phyloP scores from a whole-genome alignment of 2,113 vertebrate species.

The Lasiurus borealis region DNA sequence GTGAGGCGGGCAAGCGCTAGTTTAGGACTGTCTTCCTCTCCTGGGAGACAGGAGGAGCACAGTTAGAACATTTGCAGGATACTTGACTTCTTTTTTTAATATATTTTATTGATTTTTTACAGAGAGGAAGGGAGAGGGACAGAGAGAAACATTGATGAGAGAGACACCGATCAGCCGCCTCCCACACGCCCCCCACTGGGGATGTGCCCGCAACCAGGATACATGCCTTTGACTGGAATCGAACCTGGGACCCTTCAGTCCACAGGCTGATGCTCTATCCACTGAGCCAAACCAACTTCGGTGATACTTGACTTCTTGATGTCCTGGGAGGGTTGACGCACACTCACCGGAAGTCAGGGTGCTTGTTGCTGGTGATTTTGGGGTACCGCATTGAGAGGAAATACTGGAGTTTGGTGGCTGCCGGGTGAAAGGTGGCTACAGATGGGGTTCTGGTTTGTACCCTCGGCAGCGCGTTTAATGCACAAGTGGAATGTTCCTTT shows the following conservation, averaged over 20 bases:
- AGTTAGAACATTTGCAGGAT: background rate
- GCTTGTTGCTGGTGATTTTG: background rate
- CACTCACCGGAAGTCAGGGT: background rate
- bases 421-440: background rate
- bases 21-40: background rate
- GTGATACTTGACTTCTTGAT: background rate
- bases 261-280: too few species aligned
- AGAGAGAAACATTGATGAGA: too few species aligned
- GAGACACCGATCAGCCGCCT: too few species aligned
- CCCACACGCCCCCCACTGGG: too few species aligned
- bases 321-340: background rate
- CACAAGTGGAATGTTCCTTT: background rate
- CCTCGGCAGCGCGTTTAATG: background rate
- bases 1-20: too few species aligned
- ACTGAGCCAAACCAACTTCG: too few species aligned
- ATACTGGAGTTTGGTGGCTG: background rate
- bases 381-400: background rate
- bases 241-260: too few species aligned
- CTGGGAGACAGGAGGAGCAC: background rate
- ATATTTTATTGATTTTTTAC: too few species aligned
- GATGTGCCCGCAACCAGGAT: too few species aligned
- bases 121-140: too few species aligned
- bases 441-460: background rate
- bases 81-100: too few species aligned
- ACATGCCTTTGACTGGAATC: too few species aligned